Evolutionary conservation across 1,140 invertebrate genomes (phyloP).

Genomic region (Acromyrmex heyeri): DNA sequence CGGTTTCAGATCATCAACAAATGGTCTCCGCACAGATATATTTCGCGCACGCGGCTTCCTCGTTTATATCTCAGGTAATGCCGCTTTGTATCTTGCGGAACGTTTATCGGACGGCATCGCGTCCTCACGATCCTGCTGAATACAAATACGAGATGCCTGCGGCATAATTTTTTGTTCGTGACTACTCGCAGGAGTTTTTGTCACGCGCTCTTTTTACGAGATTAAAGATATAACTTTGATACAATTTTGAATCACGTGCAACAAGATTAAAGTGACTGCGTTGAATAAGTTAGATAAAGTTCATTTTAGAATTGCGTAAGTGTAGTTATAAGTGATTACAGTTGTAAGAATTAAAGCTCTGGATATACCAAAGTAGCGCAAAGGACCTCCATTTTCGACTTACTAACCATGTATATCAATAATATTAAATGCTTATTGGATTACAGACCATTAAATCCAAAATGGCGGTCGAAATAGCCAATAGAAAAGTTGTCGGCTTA

Average conservation of each 20-base stretch:
- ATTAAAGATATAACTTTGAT: constrained; percentile 11
- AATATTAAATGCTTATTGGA: too few relatives aligned
- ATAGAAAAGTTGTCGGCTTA: too few relatives aligned
- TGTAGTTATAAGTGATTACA: too few relatives aligned
- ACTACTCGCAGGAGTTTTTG: not conserved
- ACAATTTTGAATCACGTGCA: not conserved
- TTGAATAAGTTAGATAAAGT: not conserved
- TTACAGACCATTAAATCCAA: too few relatives aligned
- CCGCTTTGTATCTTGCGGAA: constrained; percentile 39
- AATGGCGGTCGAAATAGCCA: too few relatives aligned
- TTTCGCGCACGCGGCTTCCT: constrained; percentile 33
- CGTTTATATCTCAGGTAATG: constrained; percentile 34
- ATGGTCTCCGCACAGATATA: constrained; percentile 27
- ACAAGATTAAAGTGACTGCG: not conserved
- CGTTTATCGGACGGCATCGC: constrained; percentile 64
- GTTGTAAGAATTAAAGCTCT: too few relatives aligned
- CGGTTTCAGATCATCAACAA: constrained; percentile 48
- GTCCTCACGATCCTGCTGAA: constrained; percentile 70
- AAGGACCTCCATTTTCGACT: too few relatives aligned
- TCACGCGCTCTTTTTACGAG: not conserved
- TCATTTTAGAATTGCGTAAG: too few relatives aligned
- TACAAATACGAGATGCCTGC: constrained; percentile 52
- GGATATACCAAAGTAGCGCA: too few relatives aligned
- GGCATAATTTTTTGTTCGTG: constrained; percentile 52
- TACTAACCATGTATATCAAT: too few relatives aligned